Conservation (phyloP, 2,888 invertebrate genomes). For the Patella caerulea region DNA sequence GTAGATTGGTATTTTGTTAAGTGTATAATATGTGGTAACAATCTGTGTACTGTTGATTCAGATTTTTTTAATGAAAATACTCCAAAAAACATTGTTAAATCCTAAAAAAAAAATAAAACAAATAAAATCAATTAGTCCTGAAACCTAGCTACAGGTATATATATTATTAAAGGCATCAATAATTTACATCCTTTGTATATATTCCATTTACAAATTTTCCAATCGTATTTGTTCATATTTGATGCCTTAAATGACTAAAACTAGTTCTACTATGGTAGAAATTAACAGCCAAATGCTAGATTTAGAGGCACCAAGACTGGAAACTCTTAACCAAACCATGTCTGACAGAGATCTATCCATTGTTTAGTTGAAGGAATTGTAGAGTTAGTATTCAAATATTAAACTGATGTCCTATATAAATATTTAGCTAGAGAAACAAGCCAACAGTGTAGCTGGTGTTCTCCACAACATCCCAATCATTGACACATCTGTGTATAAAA, state of each 20-base stretch:
- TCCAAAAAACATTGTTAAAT: slow-evolving; percentile 70
- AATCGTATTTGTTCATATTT: too few relatives aligned
- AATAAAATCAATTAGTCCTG: slow-evolving; percentile 37
- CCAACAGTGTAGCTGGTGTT: too few relatives aligned
- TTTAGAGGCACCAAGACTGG: too few relatives aligned
- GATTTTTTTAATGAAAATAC: slow-evolving; percentile 72
- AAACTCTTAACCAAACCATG: too few relatives aligned
- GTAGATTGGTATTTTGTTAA: slow-evolving; percentile 58
- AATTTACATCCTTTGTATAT: background rate
- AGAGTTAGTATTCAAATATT: slow-evolving; percentile 18
- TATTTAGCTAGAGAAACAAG: too few relatives aligned
- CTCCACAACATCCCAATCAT: too few relatives aligned
- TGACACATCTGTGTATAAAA: too few relatives aligned
- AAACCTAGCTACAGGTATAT: slow-evolving; percentile 5
- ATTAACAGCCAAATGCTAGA: too few relatives aligned
- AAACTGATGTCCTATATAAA: slow-evolving; percentile 8
- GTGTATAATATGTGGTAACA: slow-evolving; percentile 67
- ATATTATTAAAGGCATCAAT: background rate
- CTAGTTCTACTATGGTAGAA: too few relatives aligned
- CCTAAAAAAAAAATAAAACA: slow-evolving; percentile 61
- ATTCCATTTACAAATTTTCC: too few relatives aligned
- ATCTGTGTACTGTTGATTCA: slow-evolving; percentile 70
- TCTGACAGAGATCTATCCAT: too few relatives aligned
- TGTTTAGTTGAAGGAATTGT: background rate
- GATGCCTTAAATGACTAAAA: too few relatives aligned